Conservation (phyloP, 1,140 invertebrate species). For the Brachionus asplanchnoidis region DNA sequence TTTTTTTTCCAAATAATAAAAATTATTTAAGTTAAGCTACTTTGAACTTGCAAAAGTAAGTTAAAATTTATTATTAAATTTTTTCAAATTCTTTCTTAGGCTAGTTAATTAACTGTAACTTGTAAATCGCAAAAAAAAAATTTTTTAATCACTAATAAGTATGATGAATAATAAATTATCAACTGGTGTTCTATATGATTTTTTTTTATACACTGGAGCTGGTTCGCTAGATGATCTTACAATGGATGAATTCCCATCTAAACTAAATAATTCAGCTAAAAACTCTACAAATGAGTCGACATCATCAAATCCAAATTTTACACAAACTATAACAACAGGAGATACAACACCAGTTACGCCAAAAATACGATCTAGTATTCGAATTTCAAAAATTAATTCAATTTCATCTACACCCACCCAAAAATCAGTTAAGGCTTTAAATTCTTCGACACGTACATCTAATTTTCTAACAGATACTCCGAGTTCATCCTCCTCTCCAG, state of each 20-base stretch:
- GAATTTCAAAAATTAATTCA: slow-evolving; percentile 30
- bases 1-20: too few species aligned
- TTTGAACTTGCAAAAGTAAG: too few species aligned
- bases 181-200: slow-evolving; percentile 53
- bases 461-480: not conserved
- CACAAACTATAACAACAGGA: not conserved
- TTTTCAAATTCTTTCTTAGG: too few species aligned
- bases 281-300: not conserved
- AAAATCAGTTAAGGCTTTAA: slow-evolving; percentile 27
- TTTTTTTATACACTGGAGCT: slow-evolving; percentile 52
- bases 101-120: too few species aligned
- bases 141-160: too few species aligned
- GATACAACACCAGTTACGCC: slow-evolving; percentile 23
- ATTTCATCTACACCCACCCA: slow-evolving; percentile 6
- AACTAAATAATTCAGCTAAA: slow-evolving; percentile 18
- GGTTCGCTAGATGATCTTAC: slow-evolving; percentile 9
- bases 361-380: slow-evolving; percentile 21
- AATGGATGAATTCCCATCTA: slow-evolving; percentile 10
- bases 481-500: not conserved
- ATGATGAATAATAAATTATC: too few species aligned
- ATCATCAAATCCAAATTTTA: slow-evolving; percentile 12
- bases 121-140: too few species aligned
- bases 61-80: too few species aligned
- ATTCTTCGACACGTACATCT: not conserved
- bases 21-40: too few species aligned